Evolutionary conservation across 2,797 vertebrate species (phyloP), one percentile per base, ranked within the genome.

Genomic region (Periparus ater): DNA sequence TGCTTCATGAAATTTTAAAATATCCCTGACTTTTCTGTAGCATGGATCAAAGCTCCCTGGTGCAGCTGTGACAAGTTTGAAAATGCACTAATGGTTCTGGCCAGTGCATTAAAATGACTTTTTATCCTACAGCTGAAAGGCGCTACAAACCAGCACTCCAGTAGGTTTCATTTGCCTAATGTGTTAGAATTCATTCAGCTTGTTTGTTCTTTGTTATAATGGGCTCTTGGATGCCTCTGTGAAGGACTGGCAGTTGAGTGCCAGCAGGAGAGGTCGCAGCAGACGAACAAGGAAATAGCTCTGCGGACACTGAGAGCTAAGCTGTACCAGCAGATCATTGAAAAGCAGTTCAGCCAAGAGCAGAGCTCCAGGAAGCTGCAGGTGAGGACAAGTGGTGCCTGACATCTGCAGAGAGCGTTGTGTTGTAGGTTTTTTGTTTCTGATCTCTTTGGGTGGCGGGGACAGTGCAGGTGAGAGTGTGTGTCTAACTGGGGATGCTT

Each of bases 251-350:
- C 91, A 2, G 98, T 98, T 0, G 99, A 99, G 96, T 99, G 99
- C 96, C 99, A 99, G 96, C 98, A 99, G 97, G 98, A 98, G 57
- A 98, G 99, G 85, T 99, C 99, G 15, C 99, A 99, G 97, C 97
- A 98, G 61, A 74, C 98, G 88, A 99, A 99, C 97, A 98, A 97
- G 96, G 98, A 99, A 60, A 98, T 96, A 2, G 99, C 99, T 81
- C 96, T 99, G 98, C 98, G 93, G 14, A 86, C 98, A 17, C 97
- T 99, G 94, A 98, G 91, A 93, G 98, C 98, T 13, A 98, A 98
- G 87, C 98, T 99, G n/a, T 98, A 98, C 97, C 98, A 99, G 94
- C 98, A 98, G 97, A 79, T 96, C 50, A 44, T 97, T 78, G 98
- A 98, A n/a, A 98, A 97, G 89, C 98, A 99, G 47, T 96, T 91